Evolutionary conservation across 2,113 vertebrate species (phyloP), one percentile per base, ranked within the genome.

Genomic region (Labrus mixtus): DNA sequence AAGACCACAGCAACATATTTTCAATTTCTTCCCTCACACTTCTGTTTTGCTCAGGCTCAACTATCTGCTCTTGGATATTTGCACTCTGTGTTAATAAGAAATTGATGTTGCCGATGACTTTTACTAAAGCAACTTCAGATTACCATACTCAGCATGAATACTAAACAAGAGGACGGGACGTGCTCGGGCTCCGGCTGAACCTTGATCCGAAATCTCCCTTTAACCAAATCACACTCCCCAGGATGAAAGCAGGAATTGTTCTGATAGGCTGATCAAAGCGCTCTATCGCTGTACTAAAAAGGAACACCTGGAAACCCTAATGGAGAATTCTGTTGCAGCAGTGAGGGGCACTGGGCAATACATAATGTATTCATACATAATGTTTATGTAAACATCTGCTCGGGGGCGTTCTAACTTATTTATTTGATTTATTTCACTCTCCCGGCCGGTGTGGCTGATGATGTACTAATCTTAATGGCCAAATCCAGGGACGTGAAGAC

Each of bases 181-280:
- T 78, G 87, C 83, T 84, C 79, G 82, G 79, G 75, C 70, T 88
- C 69, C 15, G n/a, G 65, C 82, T 90, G 74, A 89, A 91, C 86
- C 92, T 88, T 89, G 83, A 93, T 90, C 87, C 86, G 73, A 86
- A 88, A 89, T 88, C 87, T 85, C 81, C 71, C 81, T 89, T 85
- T 80, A 92, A 89, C 85, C 79, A 90, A 90, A 93, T 88, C 78
- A 68, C 79, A 83, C 89, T 87, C 64, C 69, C 77, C 58, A 45
- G 87, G 90, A 94, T 94, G 90, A 94, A 93, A 93, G 91, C 78
- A 78, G 68, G 81, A 91, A 92, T 89, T 92, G 91, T 93, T 93
- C 84, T 92, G 86, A 93, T 93, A 89, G 90, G 79, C 78, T 87
- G 89, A 93, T 94, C 91, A 94, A 93, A 94, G 92, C 79, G 19